These are phyloP conservation scores for Triplophysa siluroides DNA, from an alignment of 2,113 vertebrate species.

Conservation along the genomic window DNA sequence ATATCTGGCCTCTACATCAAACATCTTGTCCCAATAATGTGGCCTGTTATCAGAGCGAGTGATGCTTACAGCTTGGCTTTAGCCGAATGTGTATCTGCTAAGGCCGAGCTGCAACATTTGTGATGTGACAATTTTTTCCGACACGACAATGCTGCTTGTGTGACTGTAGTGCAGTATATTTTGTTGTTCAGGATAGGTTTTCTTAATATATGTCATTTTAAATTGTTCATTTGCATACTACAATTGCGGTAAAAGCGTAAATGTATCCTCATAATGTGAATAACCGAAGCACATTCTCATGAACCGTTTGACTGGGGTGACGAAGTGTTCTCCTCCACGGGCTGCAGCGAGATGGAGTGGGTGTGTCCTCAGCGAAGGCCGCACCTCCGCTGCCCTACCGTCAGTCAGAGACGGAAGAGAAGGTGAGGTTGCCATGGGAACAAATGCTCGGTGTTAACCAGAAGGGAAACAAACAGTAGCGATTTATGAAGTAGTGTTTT, in stretches of 20 bases:
- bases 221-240: background rate
- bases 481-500: constrained; percentile 69
- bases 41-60: constrained; percentile 45
- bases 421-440: constrained; percentile 77
- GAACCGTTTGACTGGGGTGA: background rate
- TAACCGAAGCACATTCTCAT: background rate
- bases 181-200: too few species aligned
- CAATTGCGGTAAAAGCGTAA: background rate
- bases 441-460: constrained; percentile 76
- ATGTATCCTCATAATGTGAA: background rate
- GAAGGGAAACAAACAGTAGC: constrained; percentile 74
- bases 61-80: constrained; percentile 47
- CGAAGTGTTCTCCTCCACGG: constrained; percentile 19
- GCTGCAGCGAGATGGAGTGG: constrained; percentile 22
- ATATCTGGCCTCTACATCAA: constrained; percentile 52
- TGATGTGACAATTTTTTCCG: constrained; percentile 32
- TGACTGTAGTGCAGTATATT: background rate
- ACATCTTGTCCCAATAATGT: constrained; percentile 51
- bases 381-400: constrained; percentile 28
- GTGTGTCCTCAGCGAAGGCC: constrained; percentile 33
- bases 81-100: constrained; percentile 16
- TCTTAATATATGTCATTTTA: too few species aligned
- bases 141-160: background rate
- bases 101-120: constrained; percentile 9
- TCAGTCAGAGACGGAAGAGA: constrained; percentile 59